Conservation (phyloP, 2,797 vertebrate species). For the Peromyscus nudipes region DNA sequence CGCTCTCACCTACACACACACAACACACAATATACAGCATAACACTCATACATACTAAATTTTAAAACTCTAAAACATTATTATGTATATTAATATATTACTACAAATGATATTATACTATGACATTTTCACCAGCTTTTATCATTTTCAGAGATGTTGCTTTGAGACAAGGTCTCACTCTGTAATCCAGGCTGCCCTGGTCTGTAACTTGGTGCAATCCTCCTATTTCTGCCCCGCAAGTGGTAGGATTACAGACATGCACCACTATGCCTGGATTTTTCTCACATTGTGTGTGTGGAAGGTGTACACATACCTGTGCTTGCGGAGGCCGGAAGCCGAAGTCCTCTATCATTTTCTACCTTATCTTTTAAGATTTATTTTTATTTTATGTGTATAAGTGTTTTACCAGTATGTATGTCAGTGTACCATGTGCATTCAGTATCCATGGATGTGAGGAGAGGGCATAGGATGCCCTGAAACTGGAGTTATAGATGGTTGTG, state of each 20-base stretch:
- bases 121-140: background rate
- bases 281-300: background rate
- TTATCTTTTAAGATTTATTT: background rate
- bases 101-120: conserved; percentile 29
- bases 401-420: background rate
- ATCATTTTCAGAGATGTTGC: background rate
- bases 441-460: background rate
- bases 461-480: background rate
- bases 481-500: background rate
- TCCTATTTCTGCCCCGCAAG: background rate
- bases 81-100: background rate
- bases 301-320: too few species aligned
- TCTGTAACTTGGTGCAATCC: background rate
- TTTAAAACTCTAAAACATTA: conserved; percentile 37
- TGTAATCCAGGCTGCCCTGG: background rate
- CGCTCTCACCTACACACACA: background rate
- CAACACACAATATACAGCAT: background rate
- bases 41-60: background rate
- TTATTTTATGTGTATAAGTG: background rate
- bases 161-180: background rate
- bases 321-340: background rate
- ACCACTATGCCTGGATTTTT: background rate
- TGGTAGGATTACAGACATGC: background rate
- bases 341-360: background rate
- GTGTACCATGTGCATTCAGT: background rate